Evolutionary conservation across 2,888 invertebrate genomes (phyloP), one percentile per base, ranked within the genome.

Genomic region (Ganaspis brasiliensis): DNA sequence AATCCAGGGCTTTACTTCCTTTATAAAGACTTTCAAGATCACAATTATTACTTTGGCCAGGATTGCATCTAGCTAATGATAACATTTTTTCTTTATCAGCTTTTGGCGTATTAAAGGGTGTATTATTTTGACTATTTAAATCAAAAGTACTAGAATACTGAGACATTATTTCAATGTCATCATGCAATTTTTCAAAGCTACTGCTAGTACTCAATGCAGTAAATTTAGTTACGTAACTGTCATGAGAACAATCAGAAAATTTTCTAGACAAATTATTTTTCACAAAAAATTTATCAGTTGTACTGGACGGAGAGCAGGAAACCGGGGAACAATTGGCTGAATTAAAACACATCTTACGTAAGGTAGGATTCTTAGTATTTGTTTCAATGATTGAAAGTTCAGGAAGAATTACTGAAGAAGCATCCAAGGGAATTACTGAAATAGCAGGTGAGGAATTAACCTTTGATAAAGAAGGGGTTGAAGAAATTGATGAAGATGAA

Each of bases 1-100:
- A 82, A 56, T 91, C 90, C 2, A 91, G 78, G 6, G 85, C 82
- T 52, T 83, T 87, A 49, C 90, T 88, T 21, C 89, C 87, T 55
- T 90, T 88, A 78, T 85, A 88, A 0, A 90, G 84, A 61, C 85
- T 87, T 4, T 88, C 85, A 2, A 88, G 57, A 52, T 91, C 89
- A 75, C 86, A 87, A 70, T 83, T 86, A 2, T 83, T 81, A 55
- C 86, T 84, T 8, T 75, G 75, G 5, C 67, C 37, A 2, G 19
- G 1, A 26, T 12, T 45, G 26, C 24, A n/a, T 49, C 6, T 14
- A 1, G 16, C n/a, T 45, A 49, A 26, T 3, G 67, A 49, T n/a
- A 67, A 9, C 45, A 56, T 8, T 57, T 10, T 56, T 24, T 16
- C 19, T 12, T 19, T 55, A 14, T 21, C 8, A 26, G 49, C 74